Evolutionary conservation across 2,888 invertebrate genomes (phyloP).

Genomic region (Theretra japonica): DNA sequence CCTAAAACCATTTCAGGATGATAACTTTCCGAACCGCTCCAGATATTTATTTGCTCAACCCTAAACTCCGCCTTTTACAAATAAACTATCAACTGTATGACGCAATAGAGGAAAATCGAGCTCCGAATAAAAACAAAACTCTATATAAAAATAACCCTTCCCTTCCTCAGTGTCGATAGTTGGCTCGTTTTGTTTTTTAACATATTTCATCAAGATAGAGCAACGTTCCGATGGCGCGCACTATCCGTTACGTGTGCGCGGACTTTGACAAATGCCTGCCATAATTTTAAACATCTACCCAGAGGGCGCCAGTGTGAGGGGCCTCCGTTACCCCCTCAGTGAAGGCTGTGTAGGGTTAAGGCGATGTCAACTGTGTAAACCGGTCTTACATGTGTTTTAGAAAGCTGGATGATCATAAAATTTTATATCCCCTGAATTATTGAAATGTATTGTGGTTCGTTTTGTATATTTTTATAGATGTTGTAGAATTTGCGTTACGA

Average conservation of each 20-base stretch:
- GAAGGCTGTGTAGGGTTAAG: background rate
- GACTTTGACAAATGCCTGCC: conserved; percentile 71
- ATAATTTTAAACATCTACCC: conserved; percentile 52
- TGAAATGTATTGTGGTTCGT: no score
- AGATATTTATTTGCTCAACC: background rate
- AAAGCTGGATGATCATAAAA: background rate
- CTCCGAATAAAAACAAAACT: background rate
- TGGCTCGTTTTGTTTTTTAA: background rate
- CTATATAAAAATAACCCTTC: background rate
- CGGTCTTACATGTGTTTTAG: background rate
- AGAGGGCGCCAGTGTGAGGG: background rate
- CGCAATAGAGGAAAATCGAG: background rate
- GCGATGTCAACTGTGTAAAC: background rate
- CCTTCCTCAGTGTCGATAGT: background rate
- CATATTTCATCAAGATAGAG: conserved; percentile 28
- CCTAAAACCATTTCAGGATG: no score
- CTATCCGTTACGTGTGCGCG: conserved; percentile 50
- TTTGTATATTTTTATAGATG: no score
- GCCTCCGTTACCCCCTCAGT: background rate
- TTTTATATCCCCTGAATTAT: no score
- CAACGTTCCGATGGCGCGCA: conserved; percentile 9
- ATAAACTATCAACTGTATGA: no score
- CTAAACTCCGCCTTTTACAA: no score
- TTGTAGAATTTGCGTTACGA: no score
- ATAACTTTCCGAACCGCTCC: background rate